Conservation (phyloP, 2,797 vertebrate genomes). For the Cirrhinus molitorella region DNA sequence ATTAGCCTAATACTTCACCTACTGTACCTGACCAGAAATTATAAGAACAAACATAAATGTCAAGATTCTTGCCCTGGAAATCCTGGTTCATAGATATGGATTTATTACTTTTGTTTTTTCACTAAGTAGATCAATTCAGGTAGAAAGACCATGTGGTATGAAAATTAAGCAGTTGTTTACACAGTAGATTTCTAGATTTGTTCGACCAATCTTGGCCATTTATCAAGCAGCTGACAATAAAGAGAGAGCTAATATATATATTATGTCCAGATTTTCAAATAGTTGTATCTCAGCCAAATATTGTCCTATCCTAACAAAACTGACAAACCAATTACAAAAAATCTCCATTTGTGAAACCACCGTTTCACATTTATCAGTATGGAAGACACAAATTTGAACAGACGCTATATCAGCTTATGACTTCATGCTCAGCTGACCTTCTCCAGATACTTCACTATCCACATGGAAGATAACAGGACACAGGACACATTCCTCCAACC, state of each 20-base stretch:
- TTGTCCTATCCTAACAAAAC: too few relatives aligned
- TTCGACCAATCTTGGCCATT: not conserved
- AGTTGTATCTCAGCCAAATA: too few relatives aligned
- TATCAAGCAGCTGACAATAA: not conserved
- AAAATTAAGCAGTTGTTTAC: not conserved
- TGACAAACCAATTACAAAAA: too few relatives aligned
- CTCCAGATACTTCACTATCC: conserved; percentile 28
- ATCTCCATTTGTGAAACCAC: not conserved
- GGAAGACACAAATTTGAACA: conserved; percentile 15
- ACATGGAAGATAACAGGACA: conserved; percentile 42
- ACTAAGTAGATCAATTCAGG: not conserved
- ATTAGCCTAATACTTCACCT: too few relatives aligned
- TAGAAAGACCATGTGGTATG: not conserved
- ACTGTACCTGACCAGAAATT: too few relatives aligned
- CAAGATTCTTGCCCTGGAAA: too few relatives aligned
- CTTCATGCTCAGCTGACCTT: conserved; percentile 16
- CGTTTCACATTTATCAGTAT: not conserved
- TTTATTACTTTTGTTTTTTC: not conserved
- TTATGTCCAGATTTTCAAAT: too few relatives aligned
- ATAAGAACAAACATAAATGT: too few relatives aligned
- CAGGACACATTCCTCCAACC: conserved; percentile 41
- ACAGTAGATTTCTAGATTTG: not conserved
- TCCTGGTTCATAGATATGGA: not conserved
- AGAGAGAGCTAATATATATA: not conserved
- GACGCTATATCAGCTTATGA: conserved; percentile 21